phyloP scores from a whole-genome alignment of 2,113 vertebrate species.

The human (Homo sapiens) region DNA sequence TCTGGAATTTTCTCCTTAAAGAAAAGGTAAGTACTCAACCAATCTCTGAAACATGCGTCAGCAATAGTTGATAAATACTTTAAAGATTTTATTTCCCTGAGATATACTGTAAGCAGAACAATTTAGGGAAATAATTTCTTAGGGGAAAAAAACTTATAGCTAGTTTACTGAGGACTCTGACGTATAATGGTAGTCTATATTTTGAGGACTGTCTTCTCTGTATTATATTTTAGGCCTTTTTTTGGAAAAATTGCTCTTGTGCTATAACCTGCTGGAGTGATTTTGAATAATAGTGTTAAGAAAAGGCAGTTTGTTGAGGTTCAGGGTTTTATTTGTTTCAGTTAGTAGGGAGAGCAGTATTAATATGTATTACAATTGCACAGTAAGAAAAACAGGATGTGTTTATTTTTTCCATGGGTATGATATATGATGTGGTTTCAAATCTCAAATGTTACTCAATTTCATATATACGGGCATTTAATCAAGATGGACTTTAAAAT shows the following conservation, averaged over 20 bases:
- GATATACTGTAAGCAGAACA: neutral
- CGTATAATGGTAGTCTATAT: neutral
- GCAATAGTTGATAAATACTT: neutral
- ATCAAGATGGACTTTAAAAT: constrained; percentile 69
- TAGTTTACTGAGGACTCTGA: neutral
- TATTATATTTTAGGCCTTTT: constrained; percentile 1
- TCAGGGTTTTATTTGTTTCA: constrained; percentile 23
- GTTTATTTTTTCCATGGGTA: neutral
- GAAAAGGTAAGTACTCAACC: neutral
- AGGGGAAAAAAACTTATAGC: neutral
- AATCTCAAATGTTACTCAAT: constrained; percentile 30
- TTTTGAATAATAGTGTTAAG: constrained; percentile 62
- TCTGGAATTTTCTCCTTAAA: constrained; percentile 17
- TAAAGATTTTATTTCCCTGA: constrained; percentile 14
- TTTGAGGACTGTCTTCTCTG: neutral
- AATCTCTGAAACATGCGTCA: neutral
- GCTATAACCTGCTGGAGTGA: neutral
- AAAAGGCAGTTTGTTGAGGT: constrained; percentile 22
- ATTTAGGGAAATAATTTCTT: neutral
- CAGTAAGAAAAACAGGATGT: constrained; percentile 20
- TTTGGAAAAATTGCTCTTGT: neutral
- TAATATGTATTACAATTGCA: constrained; percentile 45
- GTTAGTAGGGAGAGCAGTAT: constrained; percentile 8
- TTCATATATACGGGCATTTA: constrained; percentile 65
- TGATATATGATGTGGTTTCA: neutral